These are phyloP conservation scores for Elysia crispata DNA, from an alignment of 2,888 invertebrate genomes.

Conservation along the genomic window DNA sequence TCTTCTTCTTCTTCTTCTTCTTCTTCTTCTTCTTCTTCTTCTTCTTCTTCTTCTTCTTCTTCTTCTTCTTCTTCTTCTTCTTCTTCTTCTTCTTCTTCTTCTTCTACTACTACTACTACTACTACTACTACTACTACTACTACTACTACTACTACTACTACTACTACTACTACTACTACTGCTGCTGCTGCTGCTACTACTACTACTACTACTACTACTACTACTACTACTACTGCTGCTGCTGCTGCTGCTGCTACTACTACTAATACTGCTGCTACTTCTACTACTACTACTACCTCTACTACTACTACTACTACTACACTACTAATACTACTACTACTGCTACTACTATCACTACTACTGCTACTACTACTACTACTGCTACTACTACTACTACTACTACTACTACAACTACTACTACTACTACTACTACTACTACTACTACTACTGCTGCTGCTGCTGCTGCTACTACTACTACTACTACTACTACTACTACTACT, in stretches of 20 bases:
- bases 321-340: too few relatives aligned
- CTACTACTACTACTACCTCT: too few relatives aligned
- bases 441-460: neutral
- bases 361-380: neutral
- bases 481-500: neutral
- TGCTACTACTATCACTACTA: too few relatives aligned
- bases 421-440: conserved; percentile 3
- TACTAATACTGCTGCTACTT: too few relatives aligned
- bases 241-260: too few relatives aligned
- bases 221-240: neutral
- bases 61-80: conserved; percentile 9
- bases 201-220: conserved; percentile 11
- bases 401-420: neutral
- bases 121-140: neutral
- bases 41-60: conserved; percentile 4
- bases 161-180: neutral
- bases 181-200: neutral
- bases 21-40: neutral
- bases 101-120: neutral
- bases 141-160: neutral
- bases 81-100: conserved; percentile 4
- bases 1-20: neutral
- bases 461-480: neutral
- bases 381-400: neutral
- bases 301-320: too few relatives aligned